Percentiles rank a stretch among this genome's conserved stretches.
These are phyloP conservation scores for Numenius arquata DNA, from an alignment of 2,113 vertebrate genomes.

Conservation along the genomic window DNA sequence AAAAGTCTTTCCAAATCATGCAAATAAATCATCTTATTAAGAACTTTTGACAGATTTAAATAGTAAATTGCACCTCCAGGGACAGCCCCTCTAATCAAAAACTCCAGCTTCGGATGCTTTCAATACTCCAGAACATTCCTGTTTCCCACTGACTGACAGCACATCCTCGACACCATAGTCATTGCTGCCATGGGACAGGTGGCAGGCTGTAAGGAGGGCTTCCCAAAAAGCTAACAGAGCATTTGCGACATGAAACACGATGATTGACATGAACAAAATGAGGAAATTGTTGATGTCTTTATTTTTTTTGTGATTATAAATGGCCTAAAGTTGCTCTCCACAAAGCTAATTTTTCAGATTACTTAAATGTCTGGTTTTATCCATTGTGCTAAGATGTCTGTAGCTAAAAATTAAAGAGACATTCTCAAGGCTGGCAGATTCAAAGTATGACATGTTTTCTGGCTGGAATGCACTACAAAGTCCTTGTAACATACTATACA, in stretches of 20 bases:
- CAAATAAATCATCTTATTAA: background rate
- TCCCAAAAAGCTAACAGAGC: background rate
- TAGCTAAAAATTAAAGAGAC: background rate
- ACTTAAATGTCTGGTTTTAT: background rate
- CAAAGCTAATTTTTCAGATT: background rate
- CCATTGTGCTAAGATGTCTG: background rate
- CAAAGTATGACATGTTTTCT: background rate
- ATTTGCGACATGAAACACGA: background rate
- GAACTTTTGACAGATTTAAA: background rate
- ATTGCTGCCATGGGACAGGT: accelerated
- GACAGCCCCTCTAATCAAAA: background rate
- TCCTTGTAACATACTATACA: background rate
- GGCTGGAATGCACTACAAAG: background rate
- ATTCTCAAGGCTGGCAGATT: background rate
- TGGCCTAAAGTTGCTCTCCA: background rate
- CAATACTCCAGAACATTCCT: background rate
- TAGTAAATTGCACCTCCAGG: background rate
- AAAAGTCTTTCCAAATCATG: background rate
- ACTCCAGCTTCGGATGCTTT: background rate
- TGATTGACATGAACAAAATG: background rate
- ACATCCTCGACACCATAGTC: accelerated
- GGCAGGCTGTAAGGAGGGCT: background rate
- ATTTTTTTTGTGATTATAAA: background rate
- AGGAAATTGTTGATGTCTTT: background rate
- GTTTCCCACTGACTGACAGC: accelerated